Conservation (phyloP, 2,888 invertebrate species). For the Metallyticus violacea region DNA sequence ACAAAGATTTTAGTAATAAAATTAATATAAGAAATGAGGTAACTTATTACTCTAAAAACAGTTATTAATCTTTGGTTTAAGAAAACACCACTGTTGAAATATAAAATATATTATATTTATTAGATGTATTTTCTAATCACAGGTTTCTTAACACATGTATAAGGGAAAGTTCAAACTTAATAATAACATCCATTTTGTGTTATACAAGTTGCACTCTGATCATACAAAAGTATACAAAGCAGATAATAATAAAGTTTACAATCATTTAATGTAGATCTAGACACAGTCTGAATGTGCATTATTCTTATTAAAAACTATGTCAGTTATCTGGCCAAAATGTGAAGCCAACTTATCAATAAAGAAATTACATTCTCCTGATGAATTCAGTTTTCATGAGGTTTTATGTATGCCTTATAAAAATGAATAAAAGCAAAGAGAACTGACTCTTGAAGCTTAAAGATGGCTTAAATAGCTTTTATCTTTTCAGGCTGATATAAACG, state of each 20-base stretch:
- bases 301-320: background rate
- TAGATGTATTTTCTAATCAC: background rate
- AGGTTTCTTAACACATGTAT: background rate
- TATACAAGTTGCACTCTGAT: background rate
- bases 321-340: background rate
- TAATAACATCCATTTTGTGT: background rate
- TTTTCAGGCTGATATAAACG: too few species aligned
- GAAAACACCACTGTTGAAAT: background rate
- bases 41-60: background rate
- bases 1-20: background rate
- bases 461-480: background rate
- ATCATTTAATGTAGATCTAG: background rate
- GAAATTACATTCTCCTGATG: background rate
- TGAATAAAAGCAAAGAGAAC: background rate
- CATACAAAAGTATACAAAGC: background rate
- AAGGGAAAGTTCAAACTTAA: background rate
- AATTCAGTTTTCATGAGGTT: background rate
- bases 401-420: background rate
- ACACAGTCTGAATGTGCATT: background rate
- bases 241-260: background rate
- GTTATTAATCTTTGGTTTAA: background rate
- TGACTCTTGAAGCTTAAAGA: background rate
- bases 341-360: background rate
- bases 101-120: background rate
- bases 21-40: background rate